These are phyloP conservation scores for Nothocercus nigrocapillus DNA, from an alignment of 2,113 vertebrate species.

Conservation along the genomic window DNA sequence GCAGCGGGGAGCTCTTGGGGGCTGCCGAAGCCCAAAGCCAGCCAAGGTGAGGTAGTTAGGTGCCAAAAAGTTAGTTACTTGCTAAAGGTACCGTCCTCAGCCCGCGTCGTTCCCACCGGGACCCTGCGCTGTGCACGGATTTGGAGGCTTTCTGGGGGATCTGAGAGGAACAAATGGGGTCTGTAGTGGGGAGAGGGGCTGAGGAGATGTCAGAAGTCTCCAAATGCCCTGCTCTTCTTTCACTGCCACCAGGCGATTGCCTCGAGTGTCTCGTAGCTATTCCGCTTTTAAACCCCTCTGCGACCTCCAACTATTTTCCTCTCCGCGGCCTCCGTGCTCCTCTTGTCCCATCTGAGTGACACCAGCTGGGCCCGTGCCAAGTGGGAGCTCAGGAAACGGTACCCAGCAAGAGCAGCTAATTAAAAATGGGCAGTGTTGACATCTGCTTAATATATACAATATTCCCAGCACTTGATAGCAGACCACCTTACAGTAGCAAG, in stretches of 20 bases:
- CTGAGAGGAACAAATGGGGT: not conserved
- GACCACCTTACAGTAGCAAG: conserved; percentile 41
- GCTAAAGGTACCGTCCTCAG: not conserved
- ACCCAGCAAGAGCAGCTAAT: conserved; percentile 56
- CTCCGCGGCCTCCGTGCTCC: not conserved
- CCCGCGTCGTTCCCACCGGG: not conserved
- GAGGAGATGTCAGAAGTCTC: not conserved
- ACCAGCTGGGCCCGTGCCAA: not conserved
- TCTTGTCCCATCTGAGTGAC: conserved; percentile 32
- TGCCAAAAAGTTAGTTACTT: not conserved
- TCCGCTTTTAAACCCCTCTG: not conserved
- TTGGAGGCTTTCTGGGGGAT: too few species aligned
- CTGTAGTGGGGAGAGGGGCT: not conserved
- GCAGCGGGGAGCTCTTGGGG: not conserved
- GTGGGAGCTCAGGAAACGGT: conserved; percentile 42
- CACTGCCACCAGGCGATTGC: not conserved
- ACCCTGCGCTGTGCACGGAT: too few species aligned
- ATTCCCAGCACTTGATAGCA: conserved; percentile 51
- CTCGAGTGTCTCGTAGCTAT: not conserved
- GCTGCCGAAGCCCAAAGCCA: not conserved
- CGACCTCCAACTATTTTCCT: conserved; percentile 1
- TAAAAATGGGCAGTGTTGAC: conserved; percentile 61
- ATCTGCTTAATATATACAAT: conserved; percentile 68
- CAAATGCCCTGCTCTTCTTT: not conserved
- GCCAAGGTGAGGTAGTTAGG: not conserved